Evolutionary conservation across 2,888 invertebrate genomes (phyloP), one percentile per base, ranked within the genome.

Genomic region (Ochropleura leucogaster): DNA sequence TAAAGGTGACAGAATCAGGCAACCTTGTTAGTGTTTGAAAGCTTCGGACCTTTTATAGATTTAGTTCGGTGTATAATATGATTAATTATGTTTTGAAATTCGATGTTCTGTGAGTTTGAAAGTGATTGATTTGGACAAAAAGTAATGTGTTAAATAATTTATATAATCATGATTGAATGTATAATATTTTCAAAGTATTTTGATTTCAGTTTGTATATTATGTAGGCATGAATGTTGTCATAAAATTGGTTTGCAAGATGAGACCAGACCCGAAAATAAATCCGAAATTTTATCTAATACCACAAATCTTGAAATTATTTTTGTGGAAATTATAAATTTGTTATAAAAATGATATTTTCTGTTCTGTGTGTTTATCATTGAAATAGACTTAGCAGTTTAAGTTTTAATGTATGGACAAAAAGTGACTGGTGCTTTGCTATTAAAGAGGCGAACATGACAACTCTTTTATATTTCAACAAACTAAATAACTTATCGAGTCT

Each of bases 1-100:
- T 71, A 55, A 72, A 84, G 49, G 64, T 79, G 72, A 71, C 74
- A 74, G 60, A 51, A 63, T 60, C 69, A 72, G 75, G 30, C 47
- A 47, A 46, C 51, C 69, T 79, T 64, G 57, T 80, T 65, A 62
- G 68, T 67, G 79, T 79, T 30, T 68, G 63, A 47, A 55, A 57
- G 72, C 30, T 69, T 55, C 46, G 49, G 55, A 74, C 20, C 59
- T 59, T 49, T 20, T 65, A 55, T 57, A 68, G 59, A 82, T 68
- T 82, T 65, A 62, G 44, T 79, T 74, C 30, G n/a, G 10, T 59
- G 47, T 57, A 60, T 66, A 16, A 44, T 65, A 69, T 70, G 49
- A 67, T 68, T 18, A 75, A 68, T 83, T 51, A 20, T 47, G 18
- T 67, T 69, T 51, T 6, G 20, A 18, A 20, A 63, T 53, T 69